A percentile compares a stretch with the other conserved stretches of the same genome.
Conservation (phyloP, 2,113 vertebrate species). For the Phocoena sinus region DNA sequence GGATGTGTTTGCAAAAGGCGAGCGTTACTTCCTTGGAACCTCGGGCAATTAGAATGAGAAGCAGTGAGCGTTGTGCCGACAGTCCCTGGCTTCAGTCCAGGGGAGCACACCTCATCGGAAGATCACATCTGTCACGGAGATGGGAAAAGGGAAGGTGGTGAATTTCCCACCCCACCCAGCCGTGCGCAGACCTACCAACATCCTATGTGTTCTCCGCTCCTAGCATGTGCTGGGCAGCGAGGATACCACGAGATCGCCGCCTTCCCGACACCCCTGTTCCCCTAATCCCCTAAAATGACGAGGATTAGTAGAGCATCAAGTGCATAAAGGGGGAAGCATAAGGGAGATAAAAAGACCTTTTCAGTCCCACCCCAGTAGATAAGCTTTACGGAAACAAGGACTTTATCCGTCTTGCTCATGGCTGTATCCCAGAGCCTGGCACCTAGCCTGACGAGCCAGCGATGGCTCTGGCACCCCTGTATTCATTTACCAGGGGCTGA, state of each 20-base stretch:
- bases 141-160: slow-evolving; percentile 52
- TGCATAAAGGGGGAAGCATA: neutral
- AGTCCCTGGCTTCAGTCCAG: neutral
- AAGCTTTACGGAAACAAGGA: neutral
- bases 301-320: neutral
- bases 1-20: neutral
- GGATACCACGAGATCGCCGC: neutral
- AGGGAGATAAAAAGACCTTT: neutral
- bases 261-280: neutral
- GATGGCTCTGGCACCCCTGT: neutral
- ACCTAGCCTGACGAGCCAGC: neutral
- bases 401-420: neutral
- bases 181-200: neutral
- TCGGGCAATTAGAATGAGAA: neutral
- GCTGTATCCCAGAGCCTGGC: neutral
- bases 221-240: neutral
- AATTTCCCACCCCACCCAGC: slow-evolving; percentile 48
- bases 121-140: neutral
- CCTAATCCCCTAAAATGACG: neutral
- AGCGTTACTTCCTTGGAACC: neutral
- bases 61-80: neutral
- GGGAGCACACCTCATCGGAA: neutral
- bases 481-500: neutral
- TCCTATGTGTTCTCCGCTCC: neutral
- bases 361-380: neutral